phyloP scores from a whole-genome alignment of 2,797 vertebrate species.

The Lacerta bilineata region DNA sequence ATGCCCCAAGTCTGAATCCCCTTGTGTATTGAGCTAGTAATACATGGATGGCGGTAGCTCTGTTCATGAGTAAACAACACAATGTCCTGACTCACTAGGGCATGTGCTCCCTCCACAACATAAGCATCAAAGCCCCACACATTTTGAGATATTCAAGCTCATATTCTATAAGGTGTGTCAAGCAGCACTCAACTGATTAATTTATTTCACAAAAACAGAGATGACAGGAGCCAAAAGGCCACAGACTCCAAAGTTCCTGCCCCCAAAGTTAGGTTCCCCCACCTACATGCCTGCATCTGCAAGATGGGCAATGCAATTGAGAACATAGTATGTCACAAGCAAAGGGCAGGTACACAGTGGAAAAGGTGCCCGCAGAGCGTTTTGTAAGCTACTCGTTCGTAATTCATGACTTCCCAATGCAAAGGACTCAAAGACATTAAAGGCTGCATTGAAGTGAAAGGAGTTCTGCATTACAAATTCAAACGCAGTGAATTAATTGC shows the following conservation, averaged over 20 bases:
- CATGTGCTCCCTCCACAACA: no score
- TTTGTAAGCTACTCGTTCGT: constrained; percentile 3
- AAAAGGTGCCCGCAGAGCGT: constrained; percentile 10
- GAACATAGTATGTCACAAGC: background rate
- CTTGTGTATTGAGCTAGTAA: no score
- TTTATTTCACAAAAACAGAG: background rate
- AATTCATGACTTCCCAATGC: constrained; percentile 20
- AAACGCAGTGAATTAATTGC: constrained; percentile 25
- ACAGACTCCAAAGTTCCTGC: background rate
- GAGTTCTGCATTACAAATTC: constrained; percentile 16
- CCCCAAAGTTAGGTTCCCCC: background rate
- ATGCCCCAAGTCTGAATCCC: no score
- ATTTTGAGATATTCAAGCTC: background rate
- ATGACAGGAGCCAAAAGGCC: background rate
- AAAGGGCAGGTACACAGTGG: background rate
- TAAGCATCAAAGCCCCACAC: background rate
- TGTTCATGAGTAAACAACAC: no score
- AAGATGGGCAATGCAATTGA: background rate
- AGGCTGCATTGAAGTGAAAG: constrained; percentile 18
- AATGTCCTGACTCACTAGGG: no score
- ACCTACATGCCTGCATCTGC: background rate
- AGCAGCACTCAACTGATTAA: background rate
- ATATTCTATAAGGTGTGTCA: background rate
- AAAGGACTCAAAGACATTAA: constrained; percentile 5
- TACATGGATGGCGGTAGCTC: no score